Base-by-base conservation (phyloP, 2,797 vertebrate genomes). In the Lacerta agilis region DNA sequence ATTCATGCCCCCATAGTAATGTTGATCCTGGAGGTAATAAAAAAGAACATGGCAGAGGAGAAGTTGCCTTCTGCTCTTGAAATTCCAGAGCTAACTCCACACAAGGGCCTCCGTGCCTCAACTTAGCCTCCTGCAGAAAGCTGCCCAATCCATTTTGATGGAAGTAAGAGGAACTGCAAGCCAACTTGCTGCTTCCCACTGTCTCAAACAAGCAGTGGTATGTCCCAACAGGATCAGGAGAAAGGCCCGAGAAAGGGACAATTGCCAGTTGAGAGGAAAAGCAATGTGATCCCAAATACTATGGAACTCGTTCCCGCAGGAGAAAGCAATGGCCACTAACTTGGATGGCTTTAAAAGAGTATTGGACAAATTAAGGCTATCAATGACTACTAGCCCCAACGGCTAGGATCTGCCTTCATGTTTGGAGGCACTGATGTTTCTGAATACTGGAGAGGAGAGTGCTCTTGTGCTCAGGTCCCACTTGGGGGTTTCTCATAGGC, bases 1-100 rank as follows among this genome's bases (percentile, higher is more conserved):
- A 88, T 20, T 76, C 87, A n/a, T 71, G n/a, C 87, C 80, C 82
- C 67, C 77, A 13, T 29, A 0, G 27, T 5, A 25, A 87, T 85
- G 76, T 1, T 7, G 82, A 87, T 82, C 25, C 76, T 0, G 45
- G 41, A 80, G 77, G 67, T 64, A 36, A 79, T 61, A 43, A 36
- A 36, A 43, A 45, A 36, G 20, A 84, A 15, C 27, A 49, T 45
- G 55, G 9, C 55, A 80, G 36, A n/a, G 10, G 25, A 55, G 18
- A 23, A 64, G 23, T 13, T 38, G 8, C 1, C 8, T 18, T 67
- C 18, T 38, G 72, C 3, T n/a, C 7, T 83, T n/a, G 23, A 61
- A 75, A 73, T 17, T 5, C 45, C 67, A 58, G 7, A 36, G 9
- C 38, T 77, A 11, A 7, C 38, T 3, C 27, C 58, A 17, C 20